Evolutionary conservation across 2,113 vertebrate species (phyloP), one percentile per base, ranked within the genome.

Genomic region (Sylvia atricapilla): DNA sequence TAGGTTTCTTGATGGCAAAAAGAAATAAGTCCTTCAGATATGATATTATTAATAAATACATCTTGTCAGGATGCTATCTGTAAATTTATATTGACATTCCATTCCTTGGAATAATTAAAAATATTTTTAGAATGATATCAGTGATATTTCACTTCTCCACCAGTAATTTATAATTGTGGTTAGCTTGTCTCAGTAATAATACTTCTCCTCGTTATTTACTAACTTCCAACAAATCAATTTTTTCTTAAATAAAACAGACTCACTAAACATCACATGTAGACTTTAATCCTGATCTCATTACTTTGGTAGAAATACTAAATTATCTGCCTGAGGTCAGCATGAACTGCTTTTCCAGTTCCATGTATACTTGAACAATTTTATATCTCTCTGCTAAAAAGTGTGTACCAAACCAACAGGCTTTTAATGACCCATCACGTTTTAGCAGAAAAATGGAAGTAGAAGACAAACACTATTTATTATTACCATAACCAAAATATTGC

Each of bases 1-100:
- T 63, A 60, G 75, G 78, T 95, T 97, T 92, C 79, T 93, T 84
- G 76, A 87, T 90, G 80, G 89, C 30, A 90, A 85, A 94, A 91
- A 31, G 37, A 35, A 31, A 17, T 91, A 95, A 62, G 59, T 90
- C 70, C 92, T 94, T 96, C 79, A 86, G 74, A 79, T 63, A 70
- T 63, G 73, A 68, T 55, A 81, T 43, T 63, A 81, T 72, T 68
- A 92, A 81, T 91, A 93, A 84, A 68, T 91, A 89, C 67, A 94
- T 89, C 75, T 97, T 70, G 76, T 72, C 92, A 68, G 46, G 94
- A 53, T 59, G 43, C 30, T 89, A 72, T 92, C 27, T 90, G 75
- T 88, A 90, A 95, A 95, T 76, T 27, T 22, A 50, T 82, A 25
- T 79, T 83, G 76, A 80, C 24, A 39, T 68, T 89, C 68, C 20